Evolutionary conservation across 2,113 vertebrate genomes (phyloP).

Genomic region (Ariopsis seemanni): DNA sequence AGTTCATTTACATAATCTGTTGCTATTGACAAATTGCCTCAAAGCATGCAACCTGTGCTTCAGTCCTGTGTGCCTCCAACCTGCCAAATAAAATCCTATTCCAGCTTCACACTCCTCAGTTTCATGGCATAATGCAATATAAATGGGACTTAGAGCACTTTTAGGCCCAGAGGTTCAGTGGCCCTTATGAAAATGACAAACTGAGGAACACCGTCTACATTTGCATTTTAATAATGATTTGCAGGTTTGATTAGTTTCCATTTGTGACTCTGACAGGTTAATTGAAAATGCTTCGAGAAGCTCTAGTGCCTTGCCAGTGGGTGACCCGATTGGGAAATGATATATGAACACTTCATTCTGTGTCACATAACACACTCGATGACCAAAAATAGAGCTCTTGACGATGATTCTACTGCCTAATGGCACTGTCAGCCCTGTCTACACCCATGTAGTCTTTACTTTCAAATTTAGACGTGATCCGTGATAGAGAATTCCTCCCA

Average conservation of each 20-base stretch:
- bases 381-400: constrained; percentile 34
- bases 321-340: constrained; percentile 35
- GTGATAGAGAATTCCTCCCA: constrained; percentile 20
- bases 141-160: constrained; percentile 26
- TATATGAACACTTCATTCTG: constrained; percentile 40
- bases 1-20: constrained; percentile 37
- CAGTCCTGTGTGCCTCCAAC: not conserved
- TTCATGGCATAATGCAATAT: constrained; percentile 42
- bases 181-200: constrained; percentile 31
- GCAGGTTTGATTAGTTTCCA: constrained; percentile 48
- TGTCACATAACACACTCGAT: constrained; percentile 22
- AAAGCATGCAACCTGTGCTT: constrained; percentile 13
- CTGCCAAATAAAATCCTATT: constrained; percentile 31
- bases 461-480: constrained; percentile 10
- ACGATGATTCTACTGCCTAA: constrained; percentile 26
- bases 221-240: constrained; percentile 56
- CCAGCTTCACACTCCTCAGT: constrained; percentile 1
- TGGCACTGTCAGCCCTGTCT: not conserved
- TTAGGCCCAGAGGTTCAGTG: not conserved
- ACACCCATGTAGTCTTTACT: constrained; percentile 1
- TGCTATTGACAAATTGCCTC: constrained; percentile 24
- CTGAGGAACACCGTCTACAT: constrained; percentile 37
- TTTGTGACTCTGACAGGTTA: constrained; percentile 51
- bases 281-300: constrained; percentile 44
- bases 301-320: not conserved